Evolutionary conservation across 2,797 vertebrate genomes (phyloP), one percentile per base, ranked within the genome.

Genomic region (Momotus momota): DNA sequence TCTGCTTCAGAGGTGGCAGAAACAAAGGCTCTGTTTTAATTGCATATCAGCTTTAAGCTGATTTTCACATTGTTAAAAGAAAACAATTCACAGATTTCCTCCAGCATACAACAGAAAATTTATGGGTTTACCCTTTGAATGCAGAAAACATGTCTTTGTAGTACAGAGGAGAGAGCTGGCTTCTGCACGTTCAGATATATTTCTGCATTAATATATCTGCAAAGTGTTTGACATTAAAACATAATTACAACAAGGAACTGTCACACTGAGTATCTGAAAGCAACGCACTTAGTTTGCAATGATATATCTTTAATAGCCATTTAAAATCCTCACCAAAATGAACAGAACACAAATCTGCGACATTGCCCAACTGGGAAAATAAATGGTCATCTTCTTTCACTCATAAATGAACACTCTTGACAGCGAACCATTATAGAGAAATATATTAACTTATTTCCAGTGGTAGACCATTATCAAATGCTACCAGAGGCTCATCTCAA

Each of bases 331-430:
- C 84, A 91, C 57, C 65, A 93, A 91, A 92, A 88, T 25, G 62
- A 90, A 69, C 41, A 88, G 69, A 89, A 72, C 54, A 96, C 69
- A 95, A 95, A 97, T 94, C 91, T 91, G 69, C 57, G 94, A 40
- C 61, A 93, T 54, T 89, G 45, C 52, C 61, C 88, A 85, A 31
- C 16, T 74, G 94, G 90, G 93, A 91, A 94, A 93, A 96, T 57
- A 96, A 95, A 95, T 43, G 96, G 94, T 94, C 95, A 96, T 93
- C 91, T 94, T 91, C 72, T 93, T 96, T 91, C 94, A 70, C 43
- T 95, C 87, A 75, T 84, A 94, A 89, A 87, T 40, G 81, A 96
- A 52, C 49, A 72, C 55, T 43, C 79, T n/a, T 89, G 92, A 49
- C 90, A 91, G 38, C 54, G n/a, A 93, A 85, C 57, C 23, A 71